Base-by-base conservation (phyloP, 2,797 vertebrate genomes). In the Emys orbicularis region DNA sequence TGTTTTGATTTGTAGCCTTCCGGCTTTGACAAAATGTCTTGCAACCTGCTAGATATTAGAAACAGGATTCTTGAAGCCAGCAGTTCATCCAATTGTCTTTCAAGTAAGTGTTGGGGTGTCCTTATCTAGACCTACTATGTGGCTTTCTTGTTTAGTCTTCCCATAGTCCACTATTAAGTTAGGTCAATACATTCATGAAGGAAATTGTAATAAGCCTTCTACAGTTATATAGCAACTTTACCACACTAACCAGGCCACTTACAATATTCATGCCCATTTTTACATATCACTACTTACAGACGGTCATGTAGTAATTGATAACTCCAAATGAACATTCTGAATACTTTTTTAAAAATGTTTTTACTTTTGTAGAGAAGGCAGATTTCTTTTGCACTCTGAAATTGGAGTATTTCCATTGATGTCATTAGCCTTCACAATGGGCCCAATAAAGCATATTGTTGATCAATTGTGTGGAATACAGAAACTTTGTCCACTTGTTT, bases 401-500 rank as follows among this genome's bases (percentile, higher is more conserved):
- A 68, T 37, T n/a, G 10, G 21, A 68, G n/a, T 68, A n/a, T 37
- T 68, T 37, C 18, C 21, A 5, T 37, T 68, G n/a, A 37, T 37
- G 19, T 68, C 65, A 37, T 37, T 68, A 37, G 8, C 8, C 16
- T 68, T 68, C 19, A 68, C 19, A n/a, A 15, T 19, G n/a, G 65
- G 34, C 65, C 61, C n/a, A 37, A 37, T 18, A 87, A 84, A 94
- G 92, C 54, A 49, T 53, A 89, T 44, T 95, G 90, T 88, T 86
- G 59, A 90, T 94, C 84, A 91, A 95, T 95, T 59, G 84, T 94
- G 81, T 87, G 79, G 86, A 79, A 72, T 86, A 77, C 27, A 68
- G 89, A 93, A 89, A 79, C 76, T 94, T 81, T 72, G 91, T 79
- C 53, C 34, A 86, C 76, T 95, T 94, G 90, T 89, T 95, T 95